phyloP scores from a whole-genome alignment of 2,888 invertebrate species.

The Coenonympha arcania region DNA sequence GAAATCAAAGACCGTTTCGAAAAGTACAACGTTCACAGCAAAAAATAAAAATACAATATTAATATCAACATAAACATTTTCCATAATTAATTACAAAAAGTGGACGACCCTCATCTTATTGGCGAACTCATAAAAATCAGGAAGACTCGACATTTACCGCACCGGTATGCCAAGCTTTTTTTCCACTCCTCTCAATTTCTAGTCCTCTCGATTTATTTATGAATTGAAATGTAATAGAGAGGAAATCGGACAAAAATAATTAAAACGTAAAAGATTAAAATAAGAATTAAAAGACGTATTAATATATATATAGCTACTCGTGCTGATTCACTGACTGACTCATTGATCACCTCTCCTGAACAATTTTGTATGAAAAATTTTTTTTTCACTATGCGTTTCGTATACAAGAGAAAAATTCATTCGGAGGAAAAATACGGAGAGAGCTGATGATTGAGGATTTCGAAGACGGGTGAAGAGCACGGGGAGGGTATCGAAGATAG shows the following conservation, averaged over 20 bases:
- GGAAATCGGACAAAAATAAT: slow-evolving; percentile 1
- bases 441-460: too few relatives aligned
- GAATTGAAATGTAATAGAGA: slow-evolving; percentile 23
- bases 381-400: too few relatives aligned
- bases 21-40: background rate
- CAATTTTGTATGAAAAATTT: too few relatives aligned
- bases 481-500: too few relatives aligned
- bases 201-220: slow-evolving; percentile 27
- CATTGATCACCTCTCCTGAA: too few relatives aligned
- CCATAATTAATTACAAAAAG: slow-evolving; percentile 22
- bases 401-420: too few relatives aligned
- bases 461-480: too few relatives aligned
- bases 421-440: too few relatives aligned
- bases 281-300: too few relatives aligned
- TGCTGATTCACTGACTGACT: too few relatives aligned
- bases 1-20: background rate
- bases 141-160: slow-evolving; percentile 53
- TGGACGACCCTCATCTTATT: slow-evolving; percentile 40
- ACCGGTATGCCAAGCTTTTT: slow-evolving; percentile 18
- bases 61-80: slow-evolving; percentile 11
- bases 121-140: slow-evolving; percentile 67
- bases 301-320: too few relatives aligned
- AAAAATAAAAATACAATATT: background rate
- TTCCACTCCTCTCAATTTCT: slow-evolving; percentile 25
- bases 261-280: background rate